These are phyloP conservation scores for Nansenia antarctica DNA, from an alignment of 2,113 vertebrate species.

Conservation along the genomic window DNA sequence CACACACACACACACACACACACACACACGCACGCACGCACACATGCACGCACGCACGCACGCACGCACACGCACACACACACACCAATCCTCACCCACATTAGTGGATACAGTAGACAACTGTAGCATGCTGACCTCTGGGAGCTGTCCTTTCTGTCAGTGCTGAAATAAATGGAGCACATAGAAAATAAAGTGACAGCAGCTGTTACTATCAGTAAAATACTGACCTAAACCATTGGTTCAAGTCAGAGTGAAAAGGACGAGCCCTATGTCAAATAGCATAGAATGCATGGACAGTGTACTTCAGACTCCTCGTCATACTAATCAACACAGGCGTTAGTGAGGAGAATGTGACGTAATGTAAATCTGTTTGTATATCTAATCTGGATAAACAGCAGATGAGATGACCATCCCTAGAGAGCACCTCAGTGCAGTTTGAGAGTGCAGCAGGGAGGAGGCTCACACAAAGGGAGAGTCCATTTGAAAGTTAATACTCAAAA, in stretches of 20 bases:
- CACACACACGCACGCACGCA: background rate
- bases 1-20: background rate
- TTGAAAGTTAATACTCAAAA: too few relatives aligned
- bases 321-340: background rate
- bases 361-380: conserved; percentile 48
- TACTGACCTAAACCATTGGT: background rate
- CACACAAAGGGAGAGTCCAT: conserved; percentile 60
- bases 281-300: background rate
- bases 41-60: background rate
- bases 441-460: conserved; percentile 34
- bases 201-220: background rate
- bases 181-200: background rate
- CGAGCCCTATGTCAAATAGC: background rate
- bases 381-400: conserved; percentile 45
- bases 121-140: background rate
- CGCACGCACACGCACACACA: background rate
- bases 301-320: background rate
- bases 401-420: conserved; percentile 54
- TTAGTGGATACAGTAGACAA: too few relatives aligned
- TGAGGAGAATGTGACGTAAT: background rate
- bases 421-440: conserved; percentile 12
- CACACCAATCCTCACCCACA: background rate
- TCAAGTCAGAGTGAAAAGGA: too few relatives aligned
- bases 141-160: background rate
- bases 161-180: background rate